Conservation (phyloP, 1,140 invertebrate species). For the Bombus pyrosoma region DNA sequence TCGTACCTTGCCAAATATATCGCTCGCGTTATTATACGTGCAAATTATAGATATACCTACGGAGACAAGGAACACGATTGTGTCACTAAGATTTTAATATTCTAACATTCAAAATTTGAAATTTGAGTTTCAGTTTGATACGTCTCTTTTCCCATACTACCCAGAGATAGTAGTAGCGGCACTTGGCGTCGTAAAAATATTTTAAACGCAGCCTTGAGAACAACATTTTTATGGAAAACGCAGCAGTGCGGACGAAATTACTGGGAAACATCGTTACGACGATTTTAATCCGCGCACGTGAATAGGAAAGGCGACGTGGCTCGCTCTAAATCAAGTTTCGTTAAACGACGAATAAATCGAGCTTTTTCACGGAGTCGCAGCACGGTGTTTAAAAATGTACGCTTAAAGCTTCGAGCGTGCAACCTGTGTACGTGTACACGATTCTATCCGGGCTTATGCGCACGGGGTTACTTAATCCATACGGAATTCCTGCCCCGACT, state of each 20-base stretch:
- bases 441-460: slow-evolving; percentile 49
- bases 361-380: background rate
- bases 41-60: no score
- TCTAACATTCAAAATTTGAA: background rate
- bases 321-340: slow-evolving; percentile 36
- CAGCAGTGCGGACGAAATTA: background rate
- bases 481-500: slow-evolving; percentile 66
- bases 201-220: background rate
- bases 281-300: slow-evolving; percentile 5
- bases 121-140: background rate
- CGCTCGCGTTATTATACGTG: background rate
- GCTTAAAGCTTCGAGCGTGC: slow-evolving; percentile 7
- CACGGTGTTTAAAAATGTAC: slow-evolving; percentile 44
- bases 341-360: slow-evolving; percentile 48
- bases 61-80: no score
- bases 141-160: background rate
- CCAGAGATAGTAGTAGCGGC: background rate
- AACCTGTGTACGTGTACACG: slow-evolving; percentile 43
- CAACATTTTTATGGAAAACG: background rate
- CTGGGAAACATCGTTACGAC: background rate
- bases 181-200: background rate
- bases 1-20: background rate
- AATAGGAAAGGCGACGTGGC: background rate
- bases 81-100: no score
- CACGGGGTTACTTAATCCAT: slow-evolving; percentile 68